Evolutionary conservation across 2,797 vertebrate species (phyloP).

Genomic region (Kryptolebias ocellatus): DNA sequence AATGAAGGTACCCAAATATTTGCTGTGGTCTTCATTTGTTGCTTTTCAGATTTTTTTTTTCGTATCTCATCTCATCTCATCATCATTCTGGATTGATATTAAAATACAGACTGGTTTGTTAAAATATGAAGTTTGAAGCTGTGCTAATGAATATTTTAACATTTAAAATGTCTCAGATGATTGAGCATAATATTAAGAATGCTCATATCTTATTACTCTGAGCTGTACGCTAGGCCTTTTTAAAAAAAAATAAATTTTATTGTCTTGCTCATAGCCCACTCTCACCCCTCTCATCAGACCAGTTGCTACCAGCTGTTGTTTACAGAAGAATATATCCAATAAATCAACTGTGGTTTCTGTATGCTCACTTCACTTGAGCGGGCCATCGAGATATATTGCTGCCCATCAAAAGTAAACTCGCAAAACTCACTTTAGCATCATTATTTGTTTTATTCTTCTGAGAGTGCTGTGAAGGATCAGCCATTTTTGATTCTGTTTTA

Average conservation of each 20-base stretch:
- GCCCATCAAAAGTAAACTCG: neutral
- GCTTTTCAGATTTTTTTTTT: slow-evolving; percentile 28
- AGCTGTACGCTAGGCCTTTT: no score
- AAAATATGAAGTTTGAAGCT: neutral
- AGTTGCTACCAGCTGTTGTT: neutral
- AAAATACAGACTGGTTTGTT: neutral
- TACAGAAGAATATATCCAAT: neutral
- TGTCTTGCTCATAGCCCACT: neutral
- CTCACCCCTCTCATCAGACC: neutral
- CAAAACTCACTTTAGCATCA: neutral
- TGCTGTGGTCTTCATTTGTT: slow-evolving; percentile 28
- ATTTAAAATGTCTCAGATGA: no score
- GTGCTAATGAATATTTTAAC: neutral
- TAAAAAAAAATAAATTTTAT: no score
- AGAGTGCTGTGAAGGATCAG: neutral
- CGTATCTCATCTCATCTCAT: no score
- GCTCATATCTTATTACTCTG: no score
- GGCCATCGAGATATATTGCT: neutral
- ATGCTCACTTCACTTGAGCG: neutral
- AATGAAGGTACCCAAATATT: slow-evolving; percentile 34
- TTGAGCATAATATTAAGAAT: neutral
- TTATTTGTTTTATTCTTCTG: neutral
- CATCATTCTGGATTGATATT: no score
- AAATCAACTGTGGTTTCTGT: neutral
- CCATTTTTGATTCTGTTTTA: neutral